phyloP scores from a whole-genome alignment of 2,113 vertebrate genomes.

The Castor canadensis region DNA sequence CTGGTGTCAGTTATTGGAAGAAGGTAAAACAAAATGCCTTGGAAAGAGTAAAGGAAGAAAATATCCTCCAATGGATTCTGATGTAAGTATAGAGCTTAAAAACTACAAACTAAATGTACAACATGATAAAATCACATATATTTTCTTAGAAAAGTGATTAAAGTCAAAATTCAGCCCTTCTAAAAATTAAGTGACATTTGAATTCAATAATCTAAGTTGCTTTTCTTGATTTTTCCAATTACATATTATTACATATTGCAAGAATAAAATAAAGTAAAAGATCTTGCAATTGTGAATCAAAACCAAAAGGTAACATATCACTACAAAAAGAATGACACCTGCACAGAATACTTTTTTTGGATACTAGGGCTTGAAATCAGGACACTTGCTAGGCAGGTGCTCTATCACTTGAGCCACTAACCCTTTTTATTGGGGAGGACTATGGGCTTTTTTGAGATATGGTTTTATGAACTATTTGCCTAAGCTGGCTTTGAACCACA shows the following conservation, averaged over 20 bases:
- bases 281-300: not conserved
- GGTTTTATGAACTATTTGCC: too few relatives aligned
- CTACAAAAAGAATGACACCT: not conserved
- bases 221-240: not conserved
- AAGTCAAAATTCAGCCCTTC: not conserved
- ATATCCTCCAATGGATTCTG: conserved; percentile 94
- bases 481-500: too few relatives aligned
- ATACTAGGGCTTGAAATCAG: too few relatives aligned
- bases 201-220: not conserved
- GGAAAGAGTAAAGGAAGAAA: conserved; percentile 97
- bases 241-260: not conserved
- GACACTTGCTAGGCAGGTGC: too few relatives aligned
- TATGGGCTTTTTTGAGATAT: too few relatives aligned
- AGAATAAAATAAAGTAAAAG: not conserved
- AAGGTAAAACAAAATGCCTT: conserved; percentile 97
- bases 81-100: conserved; percentile 85
- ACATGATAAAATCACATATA: not conserved
- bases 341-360: too few relatives aligned
- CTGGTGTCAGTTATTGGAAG: conserved; percentile 97
- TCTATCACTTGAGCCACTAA: too few relatives aligned
- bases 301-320: not conserved
- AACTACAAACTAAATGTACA: not conserved
- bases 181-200: not conserved
- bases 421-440: too few relatives aligned
- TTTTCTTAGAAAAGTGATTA: not conserved